Evolutionary conservation across 2,888 invertebrate genomes (phyloP).

Genomic region (Steinernema hermaphroditum): DNA sequence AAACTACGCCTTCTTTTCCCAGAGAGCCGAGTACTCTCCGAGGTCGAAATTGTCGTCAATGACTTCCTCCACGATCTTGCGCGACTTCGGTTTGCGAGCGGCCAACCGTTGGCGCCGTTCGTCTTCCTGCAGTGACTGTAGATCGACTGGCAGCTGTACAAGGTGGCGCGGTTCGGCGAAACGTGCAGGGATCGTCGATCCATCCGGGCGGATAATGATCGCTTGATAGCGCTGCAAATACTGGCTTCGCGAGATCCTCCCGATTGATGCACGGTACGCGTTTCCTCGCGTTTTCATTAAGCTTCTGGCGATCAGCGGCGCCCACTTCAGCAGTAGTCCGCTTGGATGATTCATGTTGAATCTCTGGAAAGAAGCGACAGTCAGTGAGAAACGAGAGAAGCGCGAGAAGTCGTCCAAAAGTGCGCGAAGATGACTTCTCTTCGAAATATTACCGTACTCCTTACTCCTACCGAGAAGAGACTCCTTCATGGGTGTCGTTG

Average conservation of each 20-base stretch:
- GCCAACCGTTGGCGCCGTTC: slow-evolving; percentile 77
- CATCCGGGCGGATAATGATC: slow-evolving; percentile 80
- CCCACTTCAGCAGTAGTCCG: no score
- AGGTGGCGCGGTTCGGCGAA: slow-evolving; percentile 53
- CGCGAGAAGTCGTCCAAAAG: no score
- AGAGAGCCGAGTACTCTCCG: slow-evolving; percentile 49
- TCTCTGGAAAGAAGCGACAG: no score
- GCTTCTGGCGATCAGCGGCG: no score
- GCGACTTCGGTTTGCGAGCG: slow-evolving; percentile 74
- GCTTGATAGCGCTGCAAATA: slow-evolving; percentile 82
- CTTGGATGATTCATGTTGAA: no score
- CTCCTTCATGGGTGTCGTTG: no score
- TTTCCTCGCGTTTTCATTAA: slow-evolving; percentile 44
- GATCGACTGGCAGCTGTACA: slow-evolving; percentile 81
- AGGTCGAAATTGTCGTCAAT: slow-evolving; percentile 62
- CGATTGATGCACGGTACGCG: slow-evolving; percentile 71
- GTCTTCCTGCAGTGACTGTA: slow-evolving; percentile 77
- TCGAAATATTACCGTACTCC: no score
- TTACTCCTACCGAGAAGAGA: no score
- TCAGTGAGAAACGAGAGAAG: no score
- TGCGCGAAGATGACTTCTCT: no score
- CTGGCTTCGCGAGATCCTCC: slow-evolving; percentile 77
- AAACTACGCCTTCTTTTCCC: slow-evolving; percentile 33
- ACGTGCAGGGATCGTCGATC: slow-evolving; percentile 75
- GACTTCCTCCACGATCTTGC: slow-evolving; percentile 53